Percentiles rank a stretch among this genome's conserved stretches.
Conservation (phyloP, 2,888 invertebrate genomes). For the Loripinus fragilis region DNA sequence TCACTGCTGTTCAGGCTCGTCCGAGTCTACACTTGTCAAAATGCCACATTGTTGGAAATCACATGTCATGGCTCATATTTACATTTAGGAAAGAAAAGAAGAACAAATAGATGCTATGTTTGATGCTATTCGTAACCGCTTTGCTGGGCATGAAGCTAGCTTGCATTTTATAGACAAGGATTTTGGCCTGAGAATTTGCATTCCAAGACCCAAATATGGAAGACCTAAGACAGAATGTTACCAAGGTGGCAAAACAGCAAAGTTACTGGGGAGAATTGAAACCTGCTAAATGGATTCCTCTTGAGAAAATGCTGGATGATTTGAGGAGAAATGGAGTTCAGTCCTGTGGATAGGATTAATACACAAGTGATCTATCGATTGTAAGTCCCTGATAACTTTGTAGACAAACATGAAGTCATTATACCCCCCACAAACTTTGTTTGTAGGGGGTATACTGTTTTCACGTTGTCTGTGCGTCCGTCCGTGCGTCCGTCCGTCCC, state of each 20-base stretch:
- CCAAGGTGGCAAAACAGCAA: background rate
- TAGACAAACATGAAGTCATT: no score
- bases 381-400: no score
- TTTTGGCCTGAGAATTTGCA: background rate
- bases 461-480: no score
- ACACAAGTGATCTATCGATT: no score
- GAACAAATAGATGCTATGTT: background rate
- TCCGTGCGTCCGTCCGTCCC: no score
- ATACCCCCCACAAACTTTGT: no score
- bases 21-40: no score
- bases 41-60: no score
- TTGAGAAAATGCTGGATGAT: background rate
- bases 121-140: background rate
- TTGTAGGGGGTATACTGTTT: no score
- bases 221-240: background rate
- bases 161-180: conserved; percentile 1
- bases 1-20: no score
- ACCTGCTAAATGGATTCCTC: conserved; percentile 1
- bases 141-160: background rate
- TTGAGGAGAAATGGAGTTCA: background rate
- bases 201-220: background rate
- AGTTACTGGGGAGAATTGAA: background rate
- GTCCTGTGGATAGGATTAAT: no score
- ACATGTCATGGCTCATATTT: no score
- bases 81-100: background rate